Evolutionary conservation across 2,113 vertebrate species (phyloP).

Genomic region (Ellobius talpinus): DNA sequence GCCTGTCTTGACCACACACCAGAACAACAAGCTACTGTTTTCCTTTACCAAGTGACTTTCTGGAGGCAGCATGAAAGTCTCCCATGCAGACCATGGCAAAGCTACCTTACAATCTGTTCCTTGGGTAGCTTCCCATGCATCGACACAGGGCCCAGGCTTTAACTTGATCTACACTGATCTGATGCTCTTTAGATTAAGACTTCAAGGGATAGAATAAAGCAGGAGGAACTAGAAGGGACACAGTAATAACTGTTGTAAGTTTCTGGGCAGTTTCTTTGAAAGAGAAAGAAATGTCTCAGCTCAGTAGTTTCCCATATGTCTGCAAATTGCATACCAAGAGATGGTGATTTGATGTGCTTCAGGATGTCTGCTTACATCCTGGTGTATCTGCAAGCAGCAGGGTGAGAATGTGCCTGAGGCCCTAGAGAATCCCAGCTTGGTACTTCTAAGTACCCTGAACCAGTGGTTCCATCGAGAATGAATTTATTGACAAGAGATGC

Average conservation of each 20-base stretch:
- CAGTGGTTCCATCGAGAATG: not conserved
- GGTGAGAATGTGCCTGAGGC: not conserved
- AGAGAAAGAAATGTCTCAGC: not conserved
- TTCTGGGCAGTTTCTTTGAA: not conserved
- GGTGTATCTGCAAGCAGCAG: too few species aligned
- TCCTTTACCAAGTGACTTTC: not conserved
- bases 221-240: not conserved
- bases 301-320: not conserved
- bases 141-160: not conserved
- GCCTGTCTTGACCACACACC: not conserved
- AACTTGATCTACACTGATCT: not conserved
- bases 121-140: not conserved
- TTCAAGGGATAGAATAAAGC: conserved; percentile 23
- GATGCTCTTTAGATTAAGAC: conserved; percentile 12
- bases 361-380: not conserved
- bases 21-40: not conserved
- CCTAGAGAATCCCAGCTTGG: not conserved
- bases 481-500: not conserved
- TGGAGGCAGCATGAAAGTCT: not conserved
- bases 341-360: not conserved
- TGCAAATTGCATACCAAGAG: too few species aligned
- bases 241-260: not conserved
- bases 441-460: not conserved
- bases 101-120: not conserved
- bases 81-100: not conserved